Evolutionary conservation across 2,888 invertebrate genomes (phyloP).

Genomic region (Antheraea assamensis): DNA sequence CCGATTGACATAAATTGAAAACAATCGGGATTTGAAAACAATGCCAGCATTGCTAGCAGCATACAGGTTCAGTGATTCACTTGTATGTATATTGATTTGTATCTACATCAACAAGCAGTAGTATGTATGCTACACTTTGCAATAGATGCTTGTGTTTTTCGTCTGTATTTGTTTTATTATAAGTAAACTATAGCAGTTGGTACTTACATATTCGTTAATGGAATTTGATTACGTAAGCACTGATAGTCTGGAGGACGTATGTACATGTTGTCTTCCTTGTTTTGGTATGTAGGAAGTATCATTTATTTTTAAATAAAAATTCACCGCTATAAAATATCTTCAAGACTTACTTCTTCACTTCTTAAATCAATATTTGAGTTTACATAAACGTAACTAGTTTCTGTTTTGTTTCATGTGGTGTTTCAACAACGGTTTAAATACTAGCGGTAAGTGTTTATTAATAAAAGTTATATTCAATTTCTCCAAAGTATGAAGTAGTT

Average conservation of each 20-base stretch:
- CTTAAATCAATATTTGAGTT: slow-evolving; percentile 12
- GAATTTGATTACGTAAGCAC: slow-evolving; percentile 63
- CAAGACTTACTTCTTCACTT: slow-evolving; percentile 6
- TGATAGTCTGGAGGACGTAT: slow-evolving; percentile 69
- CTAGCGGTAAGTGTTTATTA: slow-evolving; percentile 68
- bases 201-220: slow-evolving; percentile 45
- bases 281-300: slow-evolving; percentile 48
- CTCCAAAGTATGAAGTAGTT: slow-evolving; percentile 16
- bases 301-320: slow-evolving; percentile 22
- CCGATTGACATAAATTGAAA: slow-evolving; percentile 56
- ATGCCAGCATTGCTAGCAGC: slow-evolving; percentile 44
- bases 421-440: slow-evolving; percentile 36
- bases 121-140: slow-evolving; percentile 54
- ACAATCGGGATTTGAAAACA: slow-evolving; percentile 70
- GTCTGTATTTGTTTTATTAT: slow-evolving; percentile 42
- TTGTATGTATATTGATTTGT: slow-evolving; percentile 50
- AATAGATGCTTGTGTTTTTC: slow-evolving; percentile 48
- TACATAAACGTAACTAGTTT: slow-evolving; percentile 24
- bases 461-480: background rate
- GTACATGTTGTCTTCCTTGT: slow-evolving; percentile 75
- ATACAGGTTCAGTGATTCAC: slow-evolving; percentile 66
- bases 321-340: slow-evolving; percentile 6
- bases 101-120: slow-evolving; percentile 37
- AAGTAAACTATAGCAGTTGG: slow-evolving; percentile 31
- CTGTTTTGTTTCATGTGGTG: slow-evolving; percentile 76